Evolutionary conservation across 2,888 invertebrate species (phyloP).

Genomic region (Protodeltote pygarga): DNA sequence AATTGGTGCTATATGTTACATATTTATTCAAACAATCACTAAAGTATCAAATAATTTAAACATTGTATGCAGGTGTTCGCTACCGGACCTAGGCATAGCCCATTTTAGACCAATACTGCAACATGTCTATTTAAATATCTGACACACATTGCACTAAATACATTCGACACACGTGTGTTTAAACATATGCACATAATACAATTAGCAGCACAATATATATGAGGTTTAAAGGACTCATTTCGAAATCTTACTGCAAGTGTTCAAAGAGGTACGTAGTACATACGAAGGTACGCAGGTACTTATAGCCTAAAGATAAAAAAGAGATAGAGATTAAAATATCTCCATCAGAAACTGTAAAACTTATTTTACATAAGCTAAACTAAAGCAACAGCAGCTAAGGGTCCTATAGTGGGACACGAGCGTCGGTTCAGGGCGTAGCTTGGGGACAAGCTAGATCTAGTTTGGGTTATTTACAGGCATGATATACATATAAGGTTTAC

Average conservation of each 20-base stretch:
- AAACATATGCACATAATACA: constrained; percentile 13
- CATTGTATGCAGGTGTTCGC: constrained; percentile 17
- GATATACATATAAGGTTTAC: no score
- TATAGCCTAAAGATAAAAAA: no score
- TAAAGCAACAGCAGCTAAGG: background rate
- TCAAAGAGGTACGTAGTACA: background rate
- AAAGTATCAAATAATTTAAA: background rate
- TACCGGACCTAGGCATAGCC: constrained; percentile 19
- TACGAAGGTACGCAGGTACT: no score
- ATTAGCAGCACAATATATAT: constrained; percentile 19
- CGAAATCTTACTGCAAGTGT: constrained; percentile 11
- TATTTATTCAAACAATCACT: background rate
- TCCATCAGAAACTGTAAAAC: no score
- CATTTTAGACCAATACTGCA: background rate
- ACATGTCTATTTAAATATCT: constrained; percentile 28
- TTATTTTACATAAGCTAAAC: no score
- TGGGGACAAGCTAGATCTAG: no score
- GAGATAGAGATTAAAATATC: background rate
- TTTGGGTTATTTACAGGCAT: no score
- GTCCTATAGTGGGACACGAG: no score
- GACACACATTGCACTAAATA: constrained; percentile 20
- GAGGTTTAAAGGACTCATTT: constrained; percentile 10
- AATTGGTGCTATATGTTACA: no score
- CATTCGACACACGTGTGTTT: constrained; percentile 20
- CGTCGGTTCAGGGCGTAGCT: no score